Percentiles rank a stretch among this genome's conserved stretches.
Evolutionary conservation across 2,888 invertebrate genomes (phyloP).

Genomic region (Callyntrura guangdongensis): DNA sequence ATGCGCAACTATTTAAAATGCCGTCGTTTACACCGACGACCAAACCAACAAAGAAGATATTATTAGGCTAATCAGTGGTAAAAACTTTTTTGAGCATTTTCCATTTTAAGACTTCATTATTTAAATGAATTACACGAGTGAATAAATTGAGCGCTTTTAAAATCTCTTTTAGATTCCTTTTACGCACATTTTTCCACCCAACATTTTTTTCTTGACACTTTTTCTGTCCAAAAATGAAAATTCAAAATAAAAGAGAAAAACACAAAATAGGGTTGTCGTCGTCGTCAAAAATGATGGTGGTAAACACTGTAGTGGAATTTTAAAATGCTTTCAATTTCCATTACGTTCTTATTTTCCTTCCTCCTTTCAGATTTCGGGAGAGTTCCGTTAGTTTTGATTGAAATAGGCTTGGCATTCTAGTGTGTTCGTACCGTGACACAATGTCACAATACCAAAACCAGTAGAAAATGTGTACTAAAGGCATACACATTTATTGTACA

Average conservation of each 20-base stretch:
- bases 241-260: constrained; percentile 27
- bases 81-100: constrained; percentile 27
- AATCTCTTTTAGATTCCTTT: background rate
- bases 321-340: constrained; percentile 59
- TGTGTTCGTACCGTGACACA: constrained; percentile 12
- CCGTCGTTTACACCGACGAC: background rate
- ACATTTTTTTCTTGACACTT: constrained; percentile 11
- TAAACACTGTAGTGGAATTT: constrained; percentile 46
- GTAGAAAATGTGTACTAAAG: background rate
- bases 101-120: constrained; percentile 53
- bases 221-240: constrained; percentile 22
- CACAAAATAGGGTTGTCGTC: background rate
- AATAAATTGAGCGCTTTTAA: constrained; percentile 34
- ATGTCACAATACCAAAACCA: background rate
- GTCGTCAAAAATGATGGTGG: constrained; percentile 16
- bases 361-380: constrained; percentile 18
- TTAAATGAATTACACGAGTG: constrained; percentile 44
- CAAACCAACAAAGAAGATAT: background rate
- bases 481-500: background rate
- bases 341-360: constrained; percentile 30
- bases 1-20: constrained; percentile 26
- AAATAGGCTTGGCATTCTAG: constrained; percentile 35
- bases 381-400: constrained; percentile 48
- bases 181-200: background rate
- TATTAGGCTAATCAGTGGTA: constrained; percentile 39